Evolutionary conservation across 1,140 invertebrate genomes (phyloP), one percentile per base, ranked within the genome.

Genomic region (Lordiphosa collinella): DNA sequence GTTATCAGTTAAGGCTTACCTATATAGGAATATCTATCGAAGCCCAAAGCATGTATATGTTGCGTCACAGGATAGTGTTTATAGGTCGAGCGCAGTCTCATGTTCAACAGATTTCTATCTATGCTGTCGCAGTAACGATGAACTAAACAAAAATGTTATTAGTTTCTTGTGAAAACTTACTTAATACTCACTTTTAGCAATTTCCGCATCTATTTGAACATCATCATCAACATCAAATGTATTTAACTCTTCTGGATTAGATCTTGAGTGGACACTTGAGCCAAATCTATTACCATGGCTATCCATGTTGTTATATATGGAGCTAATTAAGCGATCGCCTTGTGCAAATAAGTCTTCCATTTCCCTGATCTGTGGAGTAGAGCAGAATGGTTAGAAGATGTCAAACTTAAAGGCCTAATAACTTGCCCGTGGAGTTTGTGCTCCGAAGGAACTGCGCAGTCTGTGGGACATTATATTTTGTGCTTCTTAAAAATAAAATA

Each of bases 121-220:
- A 59, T 35, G 2, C 11, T 38, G 3, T 51, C 34, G 10, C 13
- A 61, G 7, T 50, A 47, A 3, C 11, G 34, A 41, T 55, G 29
- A 10, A 61, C 63, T 66, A 7, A 0, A 49, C 12, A 0, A 1
- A 29, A 32, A 31, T 36, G 16, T 5, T 10, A 2, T 43, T 25
- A 3, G 18, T 31, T 44, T 6, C n/a, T 1, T 25, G 4, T 14
- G 0, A 18, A 2, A 10, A 14, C n/a, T 18, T 2, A 40, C 1
- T 8, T 38, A 14, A 7, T 8, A 40, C 58, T 62, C 25, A 67
- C 63, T 47, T 13, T 31, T 35, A 3, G 43, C 5, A 9, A 53
- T 11, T 29, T 48, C 48, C 3, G 32, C 43, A n/a, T 63, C 43
- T 2, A 63, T 52, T 0, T 36, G 10, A 29, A 31, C 25, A 4